Percentiles rank a stretch among this genome's conserved stretches.
Evolutionary conservation across 1,140 invertebrate genomes (phyloP).

Genomic region (Orius laevigatus): DNA sequence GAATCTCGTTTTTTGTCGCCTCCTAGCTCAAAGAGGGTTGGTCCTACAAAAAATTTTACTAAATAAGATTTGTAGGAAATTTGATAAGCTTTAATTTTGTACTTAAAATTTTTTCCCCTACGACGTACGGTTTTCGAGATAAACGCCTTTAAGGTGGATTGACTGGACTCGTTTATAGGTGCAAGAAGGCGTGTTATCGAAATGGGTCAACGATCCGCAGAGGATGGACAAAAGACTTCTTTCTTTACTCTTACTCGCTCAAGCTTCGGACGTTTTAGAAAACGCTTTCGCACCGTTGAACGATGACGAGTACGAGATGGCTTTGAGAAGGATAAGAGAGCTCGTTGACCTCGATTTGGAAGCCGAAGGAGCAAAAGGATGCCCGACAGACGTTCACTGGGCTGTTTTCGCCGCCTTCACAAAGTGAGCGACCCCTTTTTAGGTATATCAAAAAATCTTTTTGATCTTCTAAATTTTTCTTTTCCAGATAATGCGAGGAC

Average conservation of each 20-base stretch:
- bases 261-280: slow-evolving; percentile 96
- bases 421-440: slow-evolving; percentile 60
- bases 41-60: too few species aligned
- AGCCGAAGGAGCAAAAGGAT: slow-evolving; percentile 71
- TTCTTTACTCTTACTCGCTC: slow-evolving; percentile 84
- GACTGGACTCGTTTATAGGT: too few species aligned
- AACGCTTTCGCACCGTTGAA: slow-evolving; percentile 98
- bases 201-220: slow-evolving; percentile 96
- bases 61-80: too few species aligned
- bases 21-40: neutral
- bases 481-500: too few species aligned
- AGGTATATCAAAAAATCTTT: too few species aligned
- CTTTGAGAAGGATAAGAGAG: slow-evolving; percentile 89
- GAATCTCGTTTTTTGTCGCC: too few species aligned
- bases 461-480: too few species aligned
- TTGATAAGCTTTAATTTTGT: neutral
- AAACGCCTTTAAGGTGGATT: too few species aligned
- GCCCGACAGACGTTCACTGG: slow-evolving; percentile 89
- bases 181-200: slow-evolving; percentile 88
- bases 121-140: too few species aligned
- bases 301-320: slow-evolving; percentile 97
- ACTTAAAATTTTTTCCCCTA: too few species aligned
- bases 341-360: slow-evolving; percentile 94
- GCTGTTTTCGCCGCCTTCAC: slow-evolving; percentile 96
- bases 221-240: slow-evolving; percentile 90